Evolutionary conservation across 1,140 invertebrate species (phyloP).

Genomic region (Drosophila sulfurigaster): DNA sequence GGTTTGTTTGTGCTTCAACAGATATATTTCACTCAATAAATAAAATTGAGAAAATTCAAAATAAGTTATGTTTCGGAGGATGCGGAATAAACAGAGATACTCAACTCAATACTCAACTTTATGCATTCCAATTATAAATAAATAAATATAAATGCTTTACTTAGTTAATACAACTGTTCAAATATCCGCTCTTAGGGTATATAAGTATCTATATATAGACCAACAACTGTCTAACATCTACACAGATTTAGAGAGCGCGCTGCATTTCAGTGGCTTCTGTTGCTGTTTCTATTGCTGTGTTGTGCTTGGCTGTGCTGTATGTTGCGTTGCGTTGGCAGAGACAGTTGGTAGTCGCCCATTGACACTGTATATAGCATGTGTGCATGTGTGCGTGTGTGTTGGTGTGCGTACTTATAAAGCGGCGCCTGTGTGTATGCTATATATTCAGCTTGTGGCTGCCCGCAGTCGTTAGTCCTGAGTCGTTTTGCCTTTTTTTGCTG

Average conservation of each 20-base stretch:
- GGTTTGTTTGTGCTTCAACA: no score
- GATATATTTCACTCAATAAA: no score
- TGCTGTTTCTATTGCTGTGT: conserved; percentile 20
- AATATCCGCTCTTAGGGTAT: neutral
- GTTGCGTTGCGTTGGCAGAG: conserved; percentile 16
- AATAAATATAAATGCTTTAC: no score
- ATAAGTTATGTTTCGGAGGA: no score
- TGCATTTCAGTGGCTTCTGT: conserved; percentile 34
- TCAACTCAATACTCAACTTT: no score
- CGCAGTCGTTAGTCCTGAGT: conserved; percentile 45
- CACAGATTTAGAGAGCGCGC: conserved; percentile 36
- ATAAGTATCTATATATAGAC: neutral
- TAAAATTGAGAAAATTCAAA: no score
- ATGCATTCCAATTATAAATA: no score
- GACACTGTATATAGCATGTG: conserved; percentile 18
- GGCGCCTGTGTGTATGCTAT: conserved; percentile 24
- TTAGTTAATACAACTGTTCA: neutral
- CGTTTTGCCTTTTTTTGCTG: conserved; percentile 32
- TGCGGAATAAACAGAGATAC: no score
- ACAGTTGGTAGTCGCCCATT: conserved; percentile 35
- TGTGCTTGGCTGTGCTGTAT: no score
- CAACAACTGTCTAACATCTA: conserved; percentile 7
- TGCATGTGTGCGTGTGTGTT: neutral
- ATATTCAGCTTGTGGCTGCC: conserved; percentile 42
- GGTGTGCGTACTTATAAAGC: neutral